phyloP scores from a whole-genome alignment of 2,888 invertebrate species.

The Caprella mutica region DNA sequence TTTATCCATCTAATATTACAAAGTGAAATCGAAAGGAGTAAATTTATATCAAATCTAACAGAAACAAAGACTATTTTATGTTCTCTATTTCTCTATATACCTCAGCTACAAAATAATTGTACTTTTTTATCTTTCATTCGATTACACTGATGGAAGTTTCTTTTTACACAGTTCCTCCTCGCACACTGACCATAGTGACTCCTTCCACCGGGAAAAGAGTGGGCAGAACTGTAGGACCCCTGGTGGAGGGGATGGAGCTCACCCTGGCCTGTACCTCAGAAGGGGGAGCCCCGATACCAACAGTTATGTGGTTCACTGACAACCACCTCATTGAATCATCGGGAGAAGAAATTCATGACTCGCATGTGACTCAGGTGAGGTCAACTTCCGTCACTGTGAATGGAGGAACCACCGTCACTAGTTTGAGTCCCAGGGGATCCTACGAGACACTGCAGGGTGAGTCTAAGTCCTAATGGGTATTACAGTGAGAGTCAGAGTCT shows the following conservation, averaged over 20 bases:
- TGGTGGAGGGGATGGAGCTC: conserved; percentile 18
- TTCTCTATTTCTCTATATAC: too few species aligned
- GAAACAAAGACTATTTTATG: too few species aligned
- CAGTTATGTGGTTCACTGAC: conserved; percentile 25
- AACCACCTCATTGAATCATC: conserved; percentile 10
- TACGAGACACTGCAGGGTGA: neutral
- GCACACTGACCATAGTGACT: conserved; percentile 14
- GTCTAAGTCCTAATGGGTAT: neutral
- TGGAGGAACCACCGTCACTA: neutral
- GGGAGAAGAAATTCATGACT: conserved; percentile 8
- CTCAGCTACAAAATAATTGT: too few species aligned
- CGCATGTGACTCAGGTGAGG: conserved; percentile 1
- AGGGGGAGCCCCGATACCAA: conserved; percentile 23
- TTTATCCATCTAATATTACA: too few species aligned
- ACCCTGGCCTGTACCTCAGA: conserved; percentile 14
- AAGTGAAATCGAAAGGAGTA: too few species aligned
- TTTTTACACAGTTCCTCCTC: conserved; percentile 19
- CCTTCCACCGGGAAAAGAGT: conserved; percentile 8
- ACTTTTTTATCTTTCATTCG: too few species aligned
- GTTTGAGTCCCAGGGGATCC: neutral
- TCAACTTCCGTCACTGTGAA: neutral
- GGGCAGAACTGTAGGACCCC: conserved; percentile 18
- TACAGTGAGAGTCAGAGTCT: neutral
- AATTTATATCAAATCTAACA: too few species aligned
- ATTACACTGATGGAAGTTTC: too few species aligned